Evolutionary conservation across 2,888 invertebrate genomes (phyloP).

Genomic region (Lordiphosa andalusiaca): DNA sequence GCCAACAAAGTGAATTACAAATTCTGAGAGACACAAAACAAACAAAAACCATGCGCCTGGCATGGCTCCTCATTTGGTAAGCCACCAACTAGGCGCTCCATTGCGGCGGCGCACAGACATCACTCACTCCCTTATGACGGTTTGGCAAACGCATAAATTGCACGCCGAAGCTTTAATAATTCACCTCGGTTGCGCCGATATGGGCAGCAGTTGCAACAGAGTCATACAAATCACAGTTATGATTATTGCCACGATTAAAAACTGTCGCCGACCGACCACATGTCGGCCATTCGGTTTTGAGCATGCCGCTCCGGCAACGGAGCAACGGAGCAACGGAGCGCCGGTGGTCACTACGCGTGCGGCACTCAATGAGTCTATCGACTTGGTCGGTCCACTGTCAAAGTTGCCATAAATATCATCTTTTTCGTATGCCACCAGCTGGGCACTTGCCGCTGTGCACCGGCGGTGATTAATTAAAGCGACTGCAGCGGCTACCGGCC

Average conservation of each 20-base stretch:
- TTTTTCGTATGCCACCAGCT: slow-evolving; percentile 75
- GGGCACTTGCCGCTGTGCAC: slow-evolving; percentile 62
- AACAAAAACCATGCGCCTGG: slow-evolving; percentile 11
- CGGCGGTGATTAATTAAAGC: slow-evolving; percentile 35
- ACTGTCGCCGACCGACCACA: slow-evolving; percentile 63
- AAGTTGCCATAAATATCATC: slow-evolving; percentile 79
- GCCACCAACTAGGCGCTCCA: slow-evolving; percentile 70
- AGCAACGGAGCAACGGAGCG: slow-evolving; percentile 16
- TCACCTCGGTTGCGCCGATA: slow-evolving; percentile 61
- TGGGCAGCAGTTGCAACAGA: slow-evolving; percentile 61
- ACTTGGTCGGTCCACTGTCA: slow-evolving; percentile 58
- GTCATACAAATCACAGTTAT: slow-evolving; percentile 76
- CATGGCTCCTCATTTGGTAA: slow-evolving; percentile 70
- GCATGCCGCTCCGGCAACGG: slow-evolving; percentile 17
- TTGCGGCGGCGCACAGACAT: slow-evolving; percentile 15
- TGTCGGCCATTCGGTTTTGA: slow-evolving; percentile 7
- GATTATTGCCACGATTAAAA: slow-evolving; percentile 76
- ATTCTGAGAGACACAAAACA: slow-evolving; percentile 47
- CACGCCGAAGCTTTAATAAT: slow-evolving; percentile 66
- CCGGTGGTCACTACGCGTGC: slow-evolving; percentile 69
- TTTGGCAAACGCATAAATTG: slow-evolving; percentile 66
- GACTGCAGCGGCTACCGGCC: slow-evolving; percentile 16
- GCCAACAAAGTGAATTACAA: slow-evolving; percentile 55
- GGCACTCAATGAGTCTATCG: slow-evolving; percentile 74
- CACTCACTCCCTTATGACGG: slow-evolving; percentile 55